Conservation (phyloP, 2,113 vertebrate species). For the Coturnix japonica region DNA sequence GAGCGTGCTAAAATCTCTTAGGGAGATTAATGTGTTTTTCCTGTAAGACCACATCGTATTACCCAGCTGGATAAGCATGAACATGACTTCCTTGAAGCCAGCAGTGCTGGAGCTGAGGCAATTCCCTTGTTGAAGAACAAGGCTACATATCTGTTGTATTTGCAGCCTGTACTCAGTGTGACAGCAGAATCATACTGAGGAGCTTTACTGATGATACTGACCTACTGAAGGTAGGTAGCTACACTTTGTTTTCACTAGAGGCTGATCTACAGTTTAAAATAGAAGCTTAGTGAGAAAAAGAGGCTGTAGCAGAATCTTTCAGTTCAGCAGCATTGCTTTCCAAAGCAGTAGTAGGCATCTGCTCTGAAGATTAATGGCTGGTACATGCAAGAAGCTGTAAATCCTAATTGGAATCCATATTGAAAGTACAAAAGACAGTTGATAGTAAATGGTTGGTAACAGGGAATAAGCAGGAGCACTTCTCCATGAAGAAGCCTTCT, state of each 20-base stretch:
- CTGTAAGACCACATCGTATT: neutral
- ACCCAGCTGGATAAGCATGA: neutral
- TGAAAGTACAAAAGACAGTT: neutral
- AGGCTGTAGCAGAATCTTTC: neutral
- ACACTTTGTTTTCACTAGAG: neutral
- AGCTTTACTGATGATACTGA: neutral
- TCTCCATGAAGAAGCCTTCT: neutral
- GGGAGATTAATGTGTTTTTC: neutral
- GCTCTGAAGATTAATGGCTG: neutral
- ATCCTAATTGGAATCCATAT: neutral
- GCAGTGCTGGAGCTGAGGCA: neutral
- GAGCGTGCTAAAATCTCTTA: neutral
- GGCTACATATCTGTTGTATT: neutral
- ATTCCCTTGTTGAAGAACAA: neutral
- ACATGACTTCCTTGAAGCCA: neutral
- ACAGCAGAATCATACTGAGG: neutral
- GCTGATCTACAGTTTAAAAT: neutral
- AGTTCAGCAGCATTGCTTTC: neutral
- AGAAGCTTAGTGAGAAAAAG: neutral
- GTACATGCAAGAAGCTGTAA: neutral
- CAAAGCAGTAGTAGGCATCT: neutral
- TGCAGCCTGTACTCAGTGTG: neutral
- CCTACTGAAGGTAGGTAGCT: neutral
- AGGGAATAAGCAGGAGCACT: neutral
- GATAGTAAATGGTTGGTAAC: neutral